A percentile compares a stretch with the other conserved stretches of the same genome.
These are phyloP conservation scores for Chaenodraco wilsoni DNA, from an alignment of 2,797 vertebrate species.

Conservation along the genomic window DNA sequence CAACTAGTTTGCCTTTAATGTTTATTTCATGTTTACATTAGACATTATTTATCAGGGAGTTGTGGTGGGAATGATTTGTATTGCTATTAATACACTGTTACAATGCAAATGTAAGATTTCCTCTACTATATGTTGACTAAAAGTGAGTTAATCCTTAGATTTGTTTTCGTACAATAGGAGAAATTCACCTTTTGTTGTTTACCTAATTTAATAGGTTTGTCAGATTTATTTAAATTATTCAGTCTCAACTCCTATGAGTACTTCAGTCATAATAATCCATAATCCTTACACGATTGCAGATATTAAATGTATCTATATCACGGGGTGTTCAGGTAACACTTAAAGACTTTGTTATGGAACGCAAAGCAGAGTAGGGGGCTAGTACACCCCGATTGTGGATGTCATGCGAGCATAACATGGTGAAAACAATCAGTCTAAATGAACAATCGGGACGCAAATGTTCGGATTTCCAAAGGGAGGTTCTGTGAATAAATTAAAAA, in stretches of 20 bases:
- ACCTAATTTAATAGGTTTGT: neutral
- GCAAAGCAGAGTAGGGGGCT: too few relatives aligned
- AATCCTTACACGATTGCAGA: neutral
- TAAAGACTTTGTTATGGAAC: too few relatives aligned
- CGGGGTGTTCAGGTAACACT: too few relatives aligned
- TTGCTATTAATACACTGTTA: neutral
- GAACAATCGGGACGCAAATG: too few relatives aligned
- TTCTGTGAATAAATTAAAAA: too few relatives aligned
- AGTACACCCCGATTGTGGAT: too few relatives aligned
- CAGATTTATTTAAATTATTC: neutral
- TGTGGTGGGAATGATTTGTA: neutral
- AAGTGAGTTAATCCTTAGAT: neutral
- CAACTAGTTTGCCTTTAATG: constrained; percentile 12
- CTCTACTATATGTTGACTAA: neutral
- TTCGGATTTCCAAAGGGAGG: too few relatives aligned
- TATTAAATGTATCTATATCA: too few relatives aligned
- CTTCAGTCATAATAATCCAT: neutral
- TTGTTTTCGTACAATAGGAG: neutral
- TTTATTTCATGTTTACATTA: neutral
- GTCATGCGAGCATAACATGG: too few relatives aligned
- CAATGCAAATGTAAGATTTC: neutral
- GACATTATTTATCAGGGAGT: neutral
- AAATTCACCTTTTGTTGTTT: neutral
- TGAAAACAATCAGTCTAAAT: too few relatives aligned
- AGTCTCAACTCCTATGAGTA: neutral